Conservation (phyloP, 2,797 vertebrate species). For the Lateolabrax maculatus region DNA sequence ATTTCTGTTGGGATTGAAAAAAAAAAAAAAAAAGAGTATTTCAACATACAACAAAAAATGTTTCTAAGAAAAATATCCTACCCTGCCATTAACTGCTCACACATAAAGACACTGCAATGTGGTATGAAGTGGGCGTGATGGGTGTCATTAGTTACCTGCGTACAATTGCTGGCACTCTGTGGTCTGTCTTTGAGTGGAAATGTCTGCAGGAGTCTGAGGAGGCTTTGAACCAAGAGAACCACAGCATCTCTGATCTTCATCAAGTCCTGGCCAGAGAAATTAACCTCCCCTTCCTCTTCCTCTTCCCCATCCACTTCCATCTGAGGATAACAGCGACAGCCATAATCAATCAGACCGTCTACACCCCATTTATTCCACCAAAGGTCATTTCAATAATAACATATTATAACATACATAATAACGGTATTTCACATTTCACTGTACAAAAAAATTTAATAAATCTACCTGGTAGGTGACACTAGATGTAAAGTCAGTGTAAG, state of each 20-base stretch:
- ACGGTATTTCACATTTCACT: too few relatives aligned
- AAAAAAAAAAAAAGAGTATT: too few relatives aligned
- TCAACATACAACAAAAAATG: too few relatives aligned
- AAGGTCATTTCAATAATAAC: background rate
- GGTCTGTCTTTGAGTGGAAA: conserved; percentile 90
- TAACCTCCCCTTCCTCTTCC: conserved; percentile 84
- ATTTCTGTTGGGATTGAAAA: too few relatives aligned
- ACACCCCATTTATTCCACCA: background rate
- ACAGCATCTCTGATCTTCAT: conserved; percentile 85
- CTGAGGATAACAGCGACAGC: conserved; percentile 39
- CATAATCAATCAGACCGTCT: background rate
- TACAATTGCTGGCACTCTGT: conserved; percentile 85
- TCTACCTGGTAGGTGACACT: background rate
- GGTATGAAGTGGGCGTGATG: rapidly evolving
- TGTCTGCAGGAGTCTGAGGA: conserved; percentile 89
- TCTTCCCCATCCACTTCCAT: conserved; percentile 80
- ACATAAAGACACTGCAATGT: background rate
- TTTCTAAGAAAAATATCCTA: too few relatives aligned
- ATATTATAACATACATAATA: too few relatives aligned
- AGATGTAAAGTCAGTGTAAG: background rate
- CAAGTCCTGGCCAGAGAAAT: conserved; percentile 88
- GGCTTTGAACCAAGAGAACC: conserved; percentile 87
- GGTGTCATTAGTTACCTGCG: conserved; percentile 82
- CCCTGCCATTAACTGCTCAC: background rate
- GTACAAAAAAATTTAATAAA: too few relatives aligned